These are phyloP conservation scores for Platanista minor DNA, from an alignment of 2,113 vertebrate genomes.

Conservation along the genomic window DNA sequence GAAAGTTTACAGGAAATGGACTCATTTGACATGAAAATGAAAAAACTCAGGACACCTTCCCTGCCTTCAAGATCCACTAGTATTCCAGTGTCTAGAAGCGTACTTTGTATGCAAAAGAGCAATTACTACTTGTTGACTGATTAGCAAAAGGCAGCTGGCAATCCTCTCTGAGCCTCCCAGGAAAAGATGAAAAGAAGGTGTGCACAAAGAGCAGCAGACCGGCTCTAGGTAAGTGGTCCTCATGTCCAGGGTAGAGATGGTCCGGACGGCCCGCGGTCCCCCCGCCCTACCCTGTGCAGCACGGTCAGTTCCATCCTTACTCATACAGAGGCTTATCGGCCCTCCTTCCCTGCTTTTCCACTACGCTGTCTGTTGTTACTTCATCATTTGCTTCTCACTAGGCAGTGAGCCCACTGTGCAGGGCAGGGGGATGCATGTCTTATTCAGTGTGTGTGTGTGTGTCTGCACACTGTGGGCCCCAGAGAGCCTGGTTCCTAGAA, in stretches of 20 bases:
- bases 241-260: not conserved
- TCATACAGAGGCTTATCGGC: not conserved
- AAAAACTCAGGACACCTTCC: not conserved
- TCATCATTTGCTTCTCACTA: not conserved
- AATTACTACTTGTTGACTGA: not conserved
- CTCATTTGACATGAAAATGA: not conserved
- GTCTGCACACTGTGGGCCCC: too few relatives aligned
- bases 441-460: not conserved
- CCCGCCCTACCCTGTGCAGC: too few relatives aligned
- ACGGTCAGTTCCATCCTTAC: not conserved
- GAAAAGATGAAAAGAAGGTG: not conserved
- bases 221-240: not conserved
- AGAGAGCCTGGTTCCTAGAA: not conserved
- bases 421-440: not conserved
- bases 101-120: not conserved
- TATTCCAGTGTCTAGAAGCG: not conserved
- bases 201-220: not conserved
- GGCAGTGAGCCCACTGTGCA: not conserved
- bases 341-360: not conserved
- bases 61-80: not conserved
- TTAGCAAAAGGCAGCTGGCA: not conserved
- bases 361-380: not conserved
- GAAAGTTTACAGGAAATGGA: not conserved
- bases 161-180: not conserved
- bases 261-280: too few relatives aligned